Conservation (phyloP, 1,140 invertebrate genomes). For the Drosophila bipectinata region DNA sequence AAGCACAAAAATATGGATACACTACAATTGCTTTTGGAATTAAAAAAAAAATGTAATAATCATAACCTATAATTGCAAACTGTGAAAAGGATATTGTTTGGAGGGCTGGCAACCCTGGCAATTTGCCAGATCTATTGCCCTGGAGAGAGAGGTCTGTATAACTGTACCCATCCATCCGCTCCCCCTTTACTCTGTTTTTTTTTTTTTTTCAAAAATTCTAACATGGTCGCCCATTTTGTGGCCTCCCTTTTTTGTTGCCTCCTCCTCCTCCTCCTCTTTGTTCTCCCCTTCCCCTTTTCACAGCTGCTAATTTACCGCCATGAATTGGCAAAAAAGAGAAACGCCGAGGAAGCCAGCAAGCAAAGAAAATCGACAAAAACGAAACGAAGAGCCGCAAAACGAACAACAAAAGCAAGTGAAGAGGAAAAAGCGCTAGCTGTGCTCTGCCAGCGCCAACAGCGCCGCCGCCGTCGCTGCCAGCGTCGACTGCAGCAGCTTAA, state of each 20-base stretch:
- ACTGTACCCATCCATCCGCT: constrained; percentile 23
- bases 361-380: constrained; percentile 10
- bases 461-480: constrained; percentile 38
- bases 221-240: constrained; percentile 21
- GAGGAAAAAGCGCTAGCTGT: constrained; percentile 22
- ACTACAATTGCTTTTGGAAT: constrained; percentile 10
- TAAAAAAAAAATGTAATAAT: constrained; percentile 35
- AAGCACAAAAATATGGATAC: constrained; percentile 8
- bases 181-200: background rate
- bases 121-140: constrained; percentile 10
- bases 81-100: constrained; percentile 8
- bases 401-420: constrained; percentile 16
- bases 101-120: constrained; percentile 22
- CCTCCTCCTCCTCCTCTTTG: constrained; percentile 4
- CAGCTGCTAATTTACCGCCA: constrained; percentile 66
- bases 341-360: constrained; percentile 24
- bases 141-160: constrained; percentile 15
- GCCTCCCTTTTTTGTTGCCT: background rate
- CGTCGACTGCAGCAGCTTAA: constrained; percentile 28
- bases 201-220: constrained; percentile 5
- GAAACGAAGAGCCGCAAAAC: background rate
- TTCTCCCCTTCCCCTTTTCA: constrained; percentile 2
- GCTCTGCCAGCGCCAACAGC: constrained; percentile 8
- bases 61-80: constrained; percentile 17
- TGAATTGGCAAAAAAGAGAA: constrained; percentile 61